phyloP scores from a whole-genome alignment of 2,113 vertebrate genomes.

The Acrocephalus kingi region DNA sequence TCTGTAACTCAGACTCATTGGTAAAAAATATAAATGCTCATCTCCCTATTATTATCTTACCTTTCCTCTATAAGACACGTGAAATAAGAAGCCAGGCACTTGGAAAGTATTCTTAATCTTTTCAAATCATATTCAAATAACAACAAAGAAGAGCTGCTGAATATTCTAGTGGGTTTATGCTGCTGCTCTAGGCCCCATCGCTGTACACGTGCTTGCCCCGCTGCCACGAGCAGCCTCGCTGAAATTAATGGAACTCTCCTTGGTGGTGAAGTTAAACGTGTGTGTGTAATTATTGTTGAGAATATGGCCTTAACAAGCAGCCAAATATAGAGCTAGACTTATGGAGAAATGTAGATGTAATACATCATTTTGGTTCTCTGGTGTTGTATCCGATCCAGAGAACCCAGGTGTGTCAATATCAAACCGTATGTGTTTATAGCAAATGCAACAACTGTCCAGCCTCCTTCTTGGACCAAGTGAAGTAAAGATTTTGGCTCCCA shows the following conservation, averaged over 20 bases:
- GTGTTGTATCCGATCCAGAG: background rate
- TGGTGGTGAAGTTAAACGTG: background rate
- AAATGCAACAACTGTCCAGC: background rate
- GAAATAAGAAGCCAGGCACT: background rate
- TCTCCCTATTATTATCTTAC: accelerated
- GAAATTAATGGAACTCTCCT: conserved; percentile 9
- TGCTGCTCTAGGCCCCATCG: background rate
- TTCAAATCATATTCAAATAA: background rate
- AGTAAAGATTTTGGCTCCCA: background rate
- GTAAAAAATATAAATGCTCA: background rate
- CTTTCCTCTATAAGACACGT: background rate
- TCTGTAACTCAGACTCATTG: background rate
- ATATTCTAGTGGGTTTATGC: background rate
- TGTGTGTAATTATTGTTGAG: background rate
- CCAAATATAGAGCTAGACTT: background rate
- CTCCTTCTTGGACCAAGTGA: background rate
- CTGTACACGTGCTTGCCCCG: background rate
- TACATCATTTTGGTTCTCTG: background rate
- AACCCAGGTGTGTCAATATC: background rate
- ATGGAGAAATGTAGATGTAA: background rate
- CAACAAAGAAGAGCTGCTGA: background rate
- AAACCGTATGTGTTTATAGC: background rate
- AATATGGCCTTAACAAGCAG: background rate
- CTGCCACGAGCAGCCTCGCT: background rate
- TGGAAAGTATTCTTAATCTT: background rate